Evolutionary conservation across 2,797 vertebrate species (phyloP).

Genomic region (Iguana delicatissima): DNA sequence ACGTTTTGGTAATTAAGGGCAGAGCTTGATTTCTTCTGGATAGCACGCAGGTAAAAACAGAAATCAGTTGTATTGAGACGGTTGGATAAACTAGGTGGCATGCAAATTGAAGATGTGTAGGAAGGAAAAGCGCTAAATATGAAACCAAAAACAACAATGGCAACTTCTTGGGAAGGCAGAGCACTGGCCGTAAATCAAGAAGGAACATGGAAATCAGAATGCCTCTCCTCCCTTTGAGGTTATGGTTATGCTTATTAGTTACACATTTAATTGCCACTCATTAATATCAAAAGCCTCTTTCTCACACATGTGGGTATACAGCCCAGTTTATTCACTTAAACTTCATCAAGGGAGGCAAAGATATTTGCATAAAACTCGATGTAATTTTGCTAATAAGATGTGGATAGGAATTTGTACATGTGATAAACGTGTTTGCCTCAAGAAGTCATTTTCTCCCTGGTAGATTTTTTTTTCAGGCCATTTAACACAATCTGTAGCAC

Average conservation of each 20-base stretch:
- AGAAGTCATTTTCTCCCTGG: conserved; percentile 83
- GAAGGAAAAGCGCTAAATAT: conserved; percentile 28
- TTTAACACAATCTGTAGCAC: conserved; percentile 93
- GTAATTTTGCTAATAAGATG: conserved; percentile 78
- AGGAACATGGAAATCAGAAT: neutral
- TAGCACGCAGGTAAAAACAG: no score
- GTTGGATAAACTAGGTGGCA: neutral
- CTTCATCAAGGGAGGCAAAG: conserved; percentile 77
- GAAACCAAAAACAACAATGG: conserved; percentile 25
- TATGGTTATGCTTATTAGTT: conserved; percentile 74
- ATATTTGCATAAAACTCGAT: conserved; percentile 77
- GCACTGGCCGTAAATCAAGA: conserved; percentile 27
- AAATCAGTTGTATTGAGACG: no score
- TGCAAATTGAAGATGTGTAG: conserved; percentile 35
- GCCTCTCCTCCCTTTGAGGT: conserved; percentile 15
- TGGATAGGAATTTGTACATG: conserved; percentile 71
- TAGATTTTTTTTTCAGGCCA: conserved; percentile 89
- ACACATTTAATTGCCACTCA: conserved; percentile 73
- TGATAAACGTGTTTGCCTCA: conserved; percentile 82
- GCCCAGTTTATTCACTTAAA: conserved; percentile 74
- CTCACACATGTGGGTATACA: conserved; percentile 63
- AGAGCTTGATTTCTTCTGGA: no score
- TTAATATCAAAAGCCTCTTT: conserved; percentile 71
- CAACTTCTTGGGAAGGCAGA: conserved; percentile 5
- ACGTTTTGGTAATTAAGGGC: conserved; percentile 25